Percentiles rank a stretch among this genome's conserved stretches.
Conservation (phyloP, 2,797 vertebrate species). For the Coracias cyanogaster region DNA sequence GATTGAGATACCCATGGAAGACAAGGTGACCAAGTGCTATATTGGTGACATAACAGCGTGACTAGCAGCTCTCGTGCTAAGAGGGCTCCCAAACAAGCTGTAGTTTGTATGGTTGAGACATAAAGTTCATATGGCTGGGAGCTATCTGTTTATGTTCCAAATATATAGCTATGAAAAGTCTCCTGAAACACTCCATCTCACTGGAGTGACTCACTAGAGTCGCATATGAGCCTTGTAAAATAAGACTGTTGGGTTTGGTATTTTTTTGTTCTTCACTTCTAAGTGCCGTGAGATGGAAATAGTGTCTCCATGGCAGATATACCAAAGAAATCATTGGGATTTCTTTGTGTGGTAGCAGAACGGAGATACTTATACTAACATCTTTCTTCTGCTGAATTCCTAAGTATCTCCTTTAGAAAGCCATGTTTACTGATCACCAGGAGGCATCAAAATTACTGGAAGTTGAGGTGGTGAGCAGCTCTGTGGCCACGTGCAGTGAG, state of each 20-base stretch:
- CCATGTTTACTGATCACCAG: neutral
- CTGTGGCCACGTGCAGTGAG: accelerated
- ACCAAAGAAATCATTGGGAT: neutral
- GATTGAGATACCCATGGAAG: neutral
- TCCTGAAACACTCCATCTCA: neutral
- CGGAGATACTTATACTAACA: neutral
- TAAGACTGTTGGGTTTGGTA: neutral
- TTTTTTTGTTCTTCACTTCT: neutral
- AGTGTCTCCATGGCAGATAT: neutral
- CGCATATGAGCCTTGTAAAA: neutral
- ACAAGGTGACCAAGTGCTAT: neutral
- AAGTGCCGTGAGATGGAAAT: neutral
- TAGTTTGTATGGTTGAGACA: neutral
- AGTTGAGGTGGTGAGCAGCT: neutral
- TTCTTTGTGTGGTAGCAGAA: neutral
- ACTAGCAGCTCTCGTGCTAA: neutral
- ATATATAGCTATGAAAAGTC: neutral
- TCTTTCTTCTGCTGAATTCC: neutral
- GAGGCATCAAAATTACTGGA: neutral
- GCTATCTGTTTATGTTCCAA: neutral
- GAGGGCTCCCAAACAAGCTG: neutral
- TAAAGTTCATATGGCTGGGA: neutral
- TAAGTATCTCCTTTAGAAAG: neutral
- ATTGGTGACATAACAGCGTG: neutral
- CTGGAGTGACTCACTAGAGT: neutral